Base-by-base conservation (phyloP, 2,113 vertebrate genomes). In the Carassius auratus region DNA sequence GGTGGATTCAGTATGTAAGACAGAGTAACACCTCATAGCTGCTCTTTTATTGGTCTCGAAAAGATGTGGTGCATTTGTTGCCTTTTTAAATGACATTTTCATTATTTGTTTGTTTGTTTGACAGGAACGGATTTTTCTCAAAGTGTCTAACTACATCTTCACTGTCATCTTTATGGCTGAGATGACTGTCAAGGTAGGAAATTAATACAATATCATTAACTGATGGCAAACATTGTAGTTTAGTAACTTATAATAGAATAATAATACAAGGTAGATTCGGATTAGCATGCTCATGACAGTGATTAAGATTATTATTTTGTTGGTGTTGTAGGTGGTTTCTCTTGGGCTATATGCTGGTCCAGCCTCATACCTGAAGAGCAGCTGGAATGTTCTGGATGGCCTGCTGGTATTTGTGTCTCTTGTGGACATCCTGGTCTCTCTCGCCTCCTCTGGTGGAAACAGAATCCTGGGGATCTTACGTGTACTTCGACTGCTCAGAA, bases 301-400 rank as follows among this genome's bases (percentile, higher is more conserved):
- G 64, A 68, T 19, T 17, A 7, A 23, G 17, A 57, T 59, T 48
- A 66, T 5, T 50, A 15, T 66, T 10, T 14, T 66, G 9, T 66
- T 36, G 8, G 33, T 26, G 23, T 69, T 36, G 10, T 62, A 99
- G 98, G 96, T 99, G 84, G 95, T 97, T 5, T 96, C 98, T 33
- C 93, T 96, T 86, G 98, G 97, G 66, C 93, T 99, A 88, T 95
- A 97, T 84, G 95, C 96, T 2, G 97, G 98, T 3, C 92, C 96
- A 0, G 94, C 94, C 3, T 95, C 96, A 1, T 99, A 99, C 88
- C 96, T 99, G 73, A 95, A 97, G 92, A 99, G 98, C 95, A 98
- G 96, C 93, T 99, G 98, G 98, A 99, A 99, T 0, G 85, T 99
- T 61, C 91, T 99, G 79, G 98, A 99, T 3, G 98, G 98, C n/a